Conservation (phyloP, 2,888 invertebrate species). For the Sinotaia quadrata region DNA sequence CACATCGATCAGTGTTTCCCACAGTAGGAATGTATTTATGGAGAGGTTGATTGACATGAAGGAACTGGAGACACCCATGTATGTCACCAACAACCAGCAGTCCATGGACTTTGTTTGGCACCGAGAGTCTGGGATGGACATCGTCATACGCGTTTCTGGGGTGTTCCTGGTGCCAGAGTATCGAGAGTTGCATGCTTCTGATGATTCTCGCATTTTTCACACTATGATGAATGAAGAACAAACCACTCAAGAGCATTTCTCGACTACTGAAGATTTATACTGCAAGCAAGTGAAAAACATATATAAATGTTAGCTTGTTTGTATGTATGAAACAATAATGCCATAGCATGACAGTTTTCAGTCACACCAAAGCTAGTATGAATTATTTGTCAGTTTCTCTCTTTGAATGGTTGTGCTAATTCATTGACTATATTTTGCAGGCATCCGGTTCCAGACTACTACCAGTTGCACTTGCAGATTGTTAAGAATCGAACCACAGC, state of each 20-base stretch:
- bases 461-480: constrained; percentile 63
- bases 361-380: no score
- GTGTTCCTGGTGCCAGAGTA: constrained; percentile 67
- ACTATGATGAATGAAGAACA: constrained; percentile 46
- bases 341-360: no score
- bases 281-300: constrained; percentile 59
- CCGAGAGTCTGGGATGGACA: constrained; percentile 64
- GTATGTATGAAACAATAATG: constrained; percentile 10
- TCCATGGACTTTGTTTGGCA: constrained; percentile 62
- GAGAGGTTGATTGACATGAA: constrained; percentile 61
- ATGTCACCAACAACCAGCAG: constrained; percentile 63
- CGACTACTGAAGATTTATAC: constrained; percentile 48
- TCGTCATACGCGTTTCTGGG: constrained; percentile 63
- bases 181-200: constrained; percentile 62
- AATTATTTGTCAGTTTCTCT: no score
- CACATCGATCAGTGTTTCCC: constrained; percentile 29
- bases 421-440: no score
- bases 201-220: constrained; percentile 60
- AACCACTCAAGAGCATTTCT: constrained; percentile 52
- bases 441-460: constrained; percentile 67
- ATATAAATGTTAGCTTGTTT: neutral
- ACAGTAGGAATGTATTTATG: constrained; percentile 66
- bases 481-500: constrained; percentile 57
- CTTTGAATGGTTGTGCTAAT: no score
- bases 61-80: constrained; percentile 59